Evolutionary conservation across 2,113 vertebrate species (phyloP).

Genomic region (Triplophysa rosa): DNA sequence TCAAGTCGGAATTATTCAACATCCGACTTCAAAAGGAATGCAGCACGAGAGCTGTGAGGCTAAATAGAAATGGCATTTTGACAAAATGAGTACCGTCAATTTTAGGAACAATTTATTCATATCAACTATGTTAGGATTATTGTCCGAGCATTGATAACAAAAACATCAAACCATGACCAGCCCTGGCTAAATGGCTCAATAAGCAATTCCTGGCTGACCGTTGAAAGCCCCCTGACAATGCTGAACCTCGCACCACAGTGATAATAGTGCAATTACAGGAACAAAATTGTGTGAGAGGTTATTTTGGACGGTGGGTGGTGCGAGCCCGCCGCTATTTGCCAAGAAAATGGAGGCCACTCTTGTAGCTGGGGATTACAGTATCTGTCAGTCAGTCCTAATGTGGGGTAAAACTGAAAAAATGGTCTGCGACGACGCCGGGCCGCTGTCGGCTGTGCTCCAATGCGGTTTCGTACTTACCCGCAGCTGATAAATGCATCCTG

Average conservation of each 20-base stretch:
- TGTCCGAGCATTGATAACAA: neutral
- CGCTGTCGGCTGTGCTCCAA: neutral
- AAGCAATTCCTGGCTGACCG: slow-evolving; percentile 10
- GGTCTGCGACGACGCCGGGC: slow-evolving; percentile 16
- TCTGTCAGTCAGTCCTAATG: slow-evolving; percentile 37
- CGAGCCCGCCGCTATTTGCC: slow-evolving; percentile 23
- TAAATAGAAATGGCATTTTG: too few relatives aligned
- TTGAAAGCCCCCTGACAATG: neutral
- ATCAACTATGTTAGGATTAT: too few relatives aligned
- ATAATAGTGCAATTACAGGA: slow-evolving; percentile 35
- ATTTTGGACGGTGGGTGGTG: slow-evolving; percentile 13
- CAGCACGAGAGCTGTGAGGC: too few relatives aligned
- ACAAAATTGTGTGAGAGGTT: slow-evolving; percentile 14
- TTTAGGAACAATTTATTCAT: too few relatives aligned
- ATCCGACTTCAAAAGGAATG: too few relatives aligned
- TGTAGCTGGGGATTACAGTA: slow-evolving; percentile 23
- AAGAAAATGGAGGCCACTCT: slow-evolving; percentile 32
- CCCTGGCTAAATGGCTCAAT: neutral
- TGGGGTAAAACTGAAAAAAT: slow-evolving; percentile 32
- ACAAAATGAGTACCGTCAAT: too few relatives aligned
- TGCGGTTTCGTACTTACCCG: neutral
- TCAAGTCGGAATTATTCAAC: too few relatives aligned
- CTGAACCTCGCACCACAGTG: neutral
- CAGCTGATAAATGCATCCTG: slow-evolving; percentile 20
- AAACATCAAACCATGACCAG: neutral